A percentile compares a stretch with the other conserved stretches of the same genome.
Evolutionary conservation across 2,888 invertebrate genomes (phyloP).

Genomic region (Altica lythri): DNA sequence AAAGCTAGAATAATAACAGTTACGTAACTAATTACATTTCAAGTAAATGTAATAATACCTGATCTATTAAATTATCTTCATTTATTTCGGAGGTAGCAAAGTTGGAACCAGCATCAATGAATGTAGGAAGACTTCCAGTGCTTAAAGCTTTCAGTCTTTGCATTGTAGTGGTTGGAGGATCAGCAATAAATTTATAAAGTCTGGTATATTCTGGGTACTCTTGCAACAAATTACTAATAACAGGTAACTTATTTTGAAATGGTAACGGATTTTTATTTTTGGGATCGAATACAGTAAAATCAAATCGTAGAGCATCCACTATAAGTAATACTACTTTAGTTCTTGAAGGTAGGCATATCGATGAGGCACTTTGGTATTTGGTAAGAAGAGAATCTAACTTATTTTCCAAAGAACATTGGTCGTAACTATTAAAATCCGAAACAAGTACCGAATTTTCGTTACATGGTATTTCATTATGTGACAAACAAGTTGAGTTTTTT

Average conservation of each 20-base stretch:
- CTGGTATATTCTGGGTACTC: slow-evolving; percentile 67
- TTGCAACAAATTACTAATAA: slow-evolving; percentile 67
- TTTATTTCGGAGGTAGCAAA: slow-evolving; percentile 88
- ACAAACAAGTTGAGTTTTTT: slow-evolving; percentile 66
- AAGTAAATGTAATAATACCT: slow-evolving; percentile 58
- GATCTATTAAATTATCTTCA: slow-evolving; percentile 93
- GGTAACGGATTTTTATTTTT: slow-evolving; percentile 62
- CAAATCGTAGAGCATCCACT: slow-evolving; percentile 89
- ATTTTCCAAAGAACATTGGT: slow-evolving; percentile 43
- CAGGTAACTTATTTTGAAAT: slow-evolving; percentile 78
- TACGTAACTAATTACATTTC: slow-evolving; percentile 9
- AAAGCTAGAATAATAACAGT: slow-evolving; percentile 57
- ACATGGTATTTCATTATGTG: slow-evolving; percentile 52
- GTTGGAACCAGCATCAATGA: slow-evolving; percentile 94
- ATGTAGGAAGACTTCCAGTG: slow-evolving; percentile 96
- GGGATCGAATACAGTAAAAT: slow-evolving; percentile 76
- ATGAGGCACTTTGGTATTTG: slow-evolving; percentile 58
- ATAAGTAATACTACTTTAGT: slow-evolving; percentile 79
- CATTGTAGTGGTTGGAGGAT: slow-evolving; percentile 97
- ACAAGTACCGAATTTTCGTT: slow-evolving; percentile 21
- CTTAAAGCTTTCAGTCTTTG: slow-evolving; percentile 92
- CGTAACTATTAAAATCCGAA: slow-evolving; percentile 37
- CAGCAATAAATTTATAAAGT: slow-evolving; percentile 86
- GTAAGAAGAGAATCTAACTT: slow-evolving; percentile 46
- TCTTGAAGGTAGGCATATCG: slow-evolving; percentile 65